Conservation (phyloP, 2,888 invertebrate species). For the Pelosia muscerda region DNA sequence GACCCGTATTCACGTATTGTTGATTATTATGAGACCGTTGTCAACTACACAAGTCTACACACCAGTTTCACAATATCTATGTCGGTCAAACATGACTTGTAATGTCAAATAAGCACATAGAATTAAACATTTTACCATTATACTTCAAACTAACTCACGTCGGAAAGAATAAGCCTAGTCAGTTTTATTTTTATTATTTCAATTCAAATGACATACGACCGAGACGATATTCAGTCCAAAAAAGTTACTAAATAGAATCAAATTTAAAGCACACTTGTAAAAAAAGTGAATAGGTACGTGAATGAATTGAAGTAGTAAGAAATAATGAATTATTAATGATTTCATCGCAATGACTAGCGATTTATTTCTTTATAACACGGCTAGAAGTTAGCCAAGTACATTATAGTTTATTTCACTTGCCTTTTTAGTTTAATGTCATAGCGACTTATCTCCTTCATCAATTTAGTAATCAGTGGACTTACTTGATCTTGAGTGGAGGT, state of each 20-base stretch:
- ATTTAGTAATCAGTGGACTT: neutral
- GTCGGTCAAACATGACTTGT: conserved; percentile 14
- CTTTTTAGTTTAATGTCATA: neutral
- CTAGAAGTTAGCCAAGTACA: neutral
- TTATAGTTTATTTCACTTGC: neutral
- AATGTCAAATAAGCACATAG: conserved; percentile 9
- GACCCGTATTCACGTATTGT: conserved; percentile 67
- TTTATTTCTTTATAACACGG: neutral
- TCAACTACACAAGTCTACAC: neutral
- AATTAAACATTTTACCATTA: neutral
- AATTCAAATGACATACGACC: too few species aligned
- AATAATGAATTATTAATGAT: neutral
- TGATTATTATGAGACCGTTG: conserved; percentile 33
- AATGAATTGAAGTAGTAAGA: neutral
- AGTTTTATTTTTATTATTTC: neutral
- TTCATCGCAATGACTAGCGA: neutral
- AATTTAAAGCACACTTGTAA: neutral
- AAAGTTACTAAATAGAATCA: neutral
- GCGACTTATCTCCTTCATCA: neutral
- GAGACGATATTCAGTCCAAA: too few species aligned
- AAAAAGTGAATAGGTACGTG: neutral
- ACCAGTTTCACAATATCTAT: conserved; percentile 22
- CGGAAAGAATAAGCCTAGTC: too few species aligned
- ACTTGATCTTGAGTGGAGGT: neutral
- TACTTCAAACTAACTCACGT: neutral